Percentiles rank a stretch among this genome's conserved stretches.
phyloP scores from a whole-genome alignment of 1,140 invertebrate genomes.

The Bombus ignitus region DNA sequence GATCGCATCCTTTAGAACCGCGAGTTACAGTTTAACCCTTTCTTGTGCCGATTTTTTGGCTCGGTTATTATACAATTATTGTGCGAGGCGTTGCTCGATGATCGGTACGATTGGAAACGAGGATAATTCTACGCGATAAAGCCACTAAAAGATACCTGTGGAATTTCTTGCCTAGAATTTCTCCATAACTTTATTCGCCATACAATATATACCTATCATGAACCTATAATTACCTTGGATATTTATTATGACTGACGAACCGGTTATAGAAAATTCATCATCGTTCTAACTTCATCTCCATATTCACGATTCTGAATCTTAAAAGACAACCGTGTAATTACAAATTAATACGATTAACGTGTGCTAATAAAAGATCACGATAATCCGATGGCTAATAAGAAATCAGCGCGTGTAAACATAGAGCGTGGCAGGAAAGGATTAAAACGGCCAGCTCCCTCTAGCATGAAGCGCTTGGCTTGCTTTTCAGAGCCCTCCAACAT shows the following conservation, averaged over 20 bases:
- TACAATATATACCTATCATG: too few relatives aligned
- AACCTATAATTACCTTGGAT: too few relatives aligned
- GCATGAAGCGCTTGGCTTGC: slow-evolving; percentile 77
- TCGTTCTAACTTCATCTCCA: neutral
- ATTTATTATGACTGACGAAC: too few relatives aligned
- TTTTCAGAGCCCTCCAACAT: slow-evolving; percentile 80
- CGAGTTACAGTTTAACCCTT: slow-evolving; percentile 40
- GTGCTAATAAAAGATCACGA: neutral
- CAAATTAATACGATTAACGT: slow-evolving; percentile 34
- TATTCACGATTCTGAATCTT: neutral
- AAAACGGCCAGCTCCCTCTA: slow-evolving; percentile 52
- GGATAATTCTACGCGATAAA: neutral
- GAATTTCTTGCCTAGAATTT: neutral
- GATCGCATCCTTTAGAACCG: slow-evolving; percentile 35
- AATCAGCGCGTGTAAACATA: slow-evolving; percentile 14
- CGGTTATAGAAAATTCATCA: too few relatives aligned
- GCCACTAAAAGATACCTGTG: too few relatives aligned
- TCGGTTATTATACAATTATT: neutral
- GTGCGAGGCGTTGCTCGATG: neutral
- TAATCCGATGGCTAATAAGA: neutral
- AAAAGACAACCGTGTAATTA: neutral
- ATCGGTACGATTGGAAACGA: neutral
- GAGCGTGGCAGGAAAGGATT: slow-evolving; percentile 52
- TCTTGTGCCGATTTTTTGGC: slow-evolving; percentile 26
- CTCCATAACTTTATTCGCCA: neutral